A percentile compares a stretch with the other conserved stretches of the same genome.
Conservation (phyloP, 2,888 invertebrate genomes). For the Galerucella nymphaeae region DNA sequence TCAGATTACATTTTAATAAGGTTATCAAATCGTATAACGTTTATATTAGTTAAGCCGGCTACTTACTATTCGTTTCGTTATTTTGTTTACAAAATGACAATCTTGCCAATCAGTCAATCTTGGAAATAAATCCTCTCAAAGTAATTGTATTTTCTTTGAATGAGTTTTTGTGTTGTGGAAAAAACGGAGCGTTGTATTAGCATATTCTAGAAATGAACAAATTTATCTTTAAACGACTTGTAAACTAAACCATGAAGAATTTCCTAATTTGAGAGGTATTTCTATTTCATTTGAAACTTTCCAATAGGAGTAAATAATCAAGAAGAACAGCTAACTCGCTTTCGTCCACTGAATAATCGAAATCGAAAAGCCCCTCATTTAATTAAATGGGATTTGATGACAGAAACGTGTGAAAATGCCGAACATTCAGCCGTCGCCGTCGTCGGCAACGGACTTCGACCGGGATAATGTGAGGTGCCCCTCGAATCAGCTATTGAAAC, state of each 20-base stretch:
- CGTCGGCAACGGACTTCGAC: constrained; percentile 27
- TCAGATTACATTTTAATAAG: background rate
- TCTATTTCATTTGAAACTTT: constrained; percentile 16
- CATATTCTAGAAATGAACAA: background rate
- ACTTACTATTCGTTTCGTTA: background rate
- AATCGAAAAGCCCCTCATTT: constrained; percentile 33
- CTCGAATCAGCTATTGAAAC: constrained; percentile 45
- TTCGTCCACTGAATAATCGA: constrained; percentile 26
- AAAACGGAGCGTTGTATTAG: no score
- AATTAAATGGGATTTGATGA: constrained; percentile 40
- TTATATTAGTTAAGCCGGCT: background rate
- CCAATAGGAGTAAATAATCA: constrained; percentile 25
- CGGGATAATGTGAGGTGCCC: constrained; percentile 48
- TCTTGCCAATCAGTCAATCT: no score
- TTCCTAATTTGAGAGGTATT: background rate
- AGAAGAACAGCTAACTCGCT: constrained; percentile 11
- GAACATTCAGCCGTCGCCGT: constrained; percentile 34
- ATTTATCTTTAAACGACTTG: background rate
- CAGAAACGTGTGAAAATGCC: constrained; percentile 37
- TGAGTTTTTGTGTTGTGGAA: no score
- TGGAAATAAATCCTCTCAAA: no score
- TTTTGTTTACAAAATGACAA: no score
- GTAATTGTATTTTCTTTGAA: no score
- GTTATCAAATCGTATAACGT: background rate
- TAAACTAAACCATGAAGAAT: background rate